Evolutionary conservation across 2,113 vertebrate genomes (phyloP).

Genomic region (Scophthalmus maximus): DNA sequence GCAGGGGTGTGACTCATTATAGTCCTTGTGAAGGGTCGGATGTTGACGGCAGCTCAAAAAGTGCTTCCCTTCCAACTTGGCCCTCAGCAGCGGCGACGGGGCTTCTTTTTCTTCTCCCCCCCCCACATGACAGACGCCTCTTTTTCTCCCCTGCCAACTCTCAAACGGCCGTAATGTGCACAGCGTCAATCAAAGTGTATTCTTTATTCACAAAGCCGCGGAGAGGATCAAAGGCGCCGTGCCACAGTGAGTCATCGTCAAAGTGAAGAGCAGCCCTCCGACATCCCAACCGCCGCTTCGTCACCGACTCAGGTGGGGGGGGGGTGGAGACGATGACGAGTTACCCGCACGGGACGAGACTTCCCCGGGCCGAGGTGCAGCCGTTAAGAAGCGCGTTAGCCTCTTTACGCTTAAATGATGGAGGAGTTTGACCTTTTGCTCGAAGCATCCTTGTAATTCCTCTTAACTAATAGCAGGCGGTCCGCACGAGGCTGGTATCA

Average conservation of each 20-base stretch:
- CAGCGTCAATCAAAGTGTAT: conserved; percentile 74
- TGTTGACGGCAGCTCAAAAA: conserved; percentile 56
- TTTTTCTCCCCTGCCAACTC: conserved; percentile 68
- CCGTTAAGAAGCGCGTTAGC: background rate
- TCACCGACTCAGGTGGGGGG: conserved; percentile 42
- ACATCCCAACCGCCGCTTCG: conserved; percentile 65
- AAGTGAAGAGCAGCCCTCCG: conserved; percentile 59
- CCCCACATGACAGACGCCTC: conserved; percentile 63
- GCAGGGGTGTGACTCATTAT: conserved; percentile 24
- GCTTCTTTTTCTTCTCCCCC: no score
- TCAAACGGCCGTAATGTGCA: conserved; percentile 65
- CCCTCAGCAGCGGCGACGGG: conserved; percentile 48
- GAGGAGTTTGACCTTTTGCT: conserved; percentile 12
- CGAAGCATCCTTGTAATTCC: background rate
- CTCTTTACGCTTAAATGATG: background rate
- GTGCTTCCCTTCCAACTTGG: conserved; percentile 54
- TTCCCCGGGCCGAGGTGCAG: background rate
- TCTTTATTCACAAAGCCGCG: conserved; percentile 74
- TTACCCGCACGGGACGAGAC: background rate
- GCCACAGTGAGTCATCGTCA: conserved; percentile 69
- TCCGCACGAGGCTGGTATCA: background rate
- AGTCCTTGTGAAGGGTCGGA: conserved; percentile 50
- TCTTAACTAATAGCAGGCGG: background rate
- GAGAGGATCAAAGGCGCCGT: conserved; percentile 69
- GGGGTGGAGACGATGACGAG: conserved; percentile 34